Evolutionary conservation across 2,888 invertebrate genomes (phyloP).

Genomic region (Cephalotes varians): DNA sequence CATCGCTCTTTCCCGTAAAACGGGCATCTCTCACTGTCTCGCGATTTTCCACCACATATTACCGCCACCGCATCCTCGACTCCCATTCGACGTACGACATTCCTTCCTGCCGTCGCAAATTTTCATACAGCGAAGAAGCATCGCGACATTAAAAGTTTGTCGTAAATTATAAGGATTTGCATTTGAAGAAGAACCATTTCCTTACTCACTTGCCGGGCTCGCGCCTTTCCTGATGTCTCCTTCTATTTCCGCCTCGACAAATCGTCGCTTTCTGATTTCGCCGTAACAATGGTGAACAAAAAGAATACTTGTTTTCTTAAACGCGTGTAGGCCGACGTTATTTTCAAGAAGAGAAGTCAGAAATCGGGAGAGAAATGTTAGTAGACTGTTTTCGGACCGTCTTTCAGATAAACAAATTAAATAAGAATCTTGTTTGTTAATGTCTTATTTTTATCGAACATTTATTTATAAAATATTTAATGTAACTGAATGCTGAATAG

Average conservation of each 20-base stretch:
- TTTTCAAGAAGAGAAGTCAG: not conserved
- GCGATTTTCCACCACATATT: conserved; percentile 35
- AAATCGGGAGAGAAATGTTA: not conserved
- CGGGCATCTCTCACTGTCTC: conserved; percentile 49
- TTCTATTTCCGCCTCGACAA: conserved; percentile 11
- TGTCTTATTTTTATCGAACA: not conserved
- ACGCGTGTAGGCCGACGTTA: not conserved
- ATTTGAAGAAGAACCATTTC: conserved; percentile 53
- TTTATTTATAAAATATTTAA: not conserved
- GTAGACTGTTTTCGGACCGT: not conserved
- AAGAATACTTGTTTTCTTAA: not conserved
- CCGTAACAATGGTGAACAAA: not conserved
- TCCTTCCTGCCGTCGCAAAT: conserved; percentile 41
- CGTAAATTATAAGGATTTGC: conserved; percentile 71
- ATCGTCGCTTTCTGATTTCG: conserved; percentile 34
- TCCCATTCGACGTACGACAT: not conserved
- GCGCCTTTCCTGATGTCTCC: conserved; percentile 27
- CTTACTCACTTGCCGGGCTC: conserved; percentile 63
- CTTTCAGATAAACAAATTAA: not conserved
- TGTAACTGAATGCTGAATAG: not conserved
- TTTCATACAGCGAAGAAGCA: conserved; percentile 46
- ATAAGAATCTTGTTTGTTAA: conserved; percentile 1
- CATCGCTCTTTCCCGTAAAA: conserved; percentile 16
- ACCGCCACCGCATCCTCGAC: not conserved
- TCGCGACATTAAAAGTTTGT: conserved; percentile 64